These are phyloP conservation scores for Poecile atricapillus DNA, from an alignment of 2,113 vertebrate species.

Conservation along the genomic window DNA sequence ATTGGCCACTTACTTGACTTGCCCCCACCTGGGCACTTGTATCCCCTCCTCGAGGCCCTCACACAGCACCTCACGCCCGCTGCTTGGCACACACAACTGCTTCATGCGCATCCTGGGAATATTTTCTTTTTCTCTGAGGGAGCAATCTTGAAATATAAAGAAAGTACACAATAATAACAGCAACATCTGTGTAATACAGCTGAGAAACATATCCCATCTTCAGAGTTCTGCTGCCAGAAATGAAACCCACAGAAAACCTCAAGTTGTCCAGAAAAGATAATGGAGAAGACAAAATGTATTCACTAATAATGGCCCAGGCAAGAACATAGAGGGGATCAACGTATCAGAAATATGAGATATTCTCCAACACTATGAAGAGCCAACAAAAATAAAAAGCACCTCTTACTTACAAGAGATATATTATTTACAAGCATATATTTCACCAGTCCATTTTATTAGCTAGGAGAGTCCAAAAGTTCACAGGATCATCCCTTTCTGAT, in stretches of 20 bases:
- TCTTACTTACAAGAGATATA: neutral
- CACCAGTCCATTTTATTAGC: neutral
- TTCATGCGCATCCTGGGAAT: accelerated
- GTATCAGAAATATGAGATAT: neutral
- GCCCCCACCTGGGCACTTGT: accelerated
- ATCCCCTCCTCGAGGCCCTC: accelerated
- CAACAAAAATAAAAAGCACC: neutral
- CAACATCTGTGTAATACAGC: neutral
- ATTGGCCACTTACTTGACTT: neutral
- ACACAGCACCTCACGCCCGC: accelerated
- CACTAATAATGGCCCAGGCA: neutral
- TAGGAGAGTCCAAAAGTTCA: neutral
- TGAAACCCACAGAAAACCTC: neutral
- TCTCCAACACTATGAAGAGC: neutral
- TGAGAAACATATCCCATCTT: neutral
- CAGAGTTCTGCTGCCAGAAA: neutral
- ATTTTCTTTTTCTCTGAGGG: neutral
- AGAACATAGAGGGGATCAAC: neutral
- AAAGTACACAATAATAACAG: neutral
- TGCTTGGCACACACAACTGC: accelerated
- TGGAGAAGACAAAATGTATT: accelerated
- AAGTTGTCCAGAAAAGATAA: neutral
- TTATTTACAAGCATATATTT: neutral
- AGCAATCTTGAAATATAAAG: neutral
- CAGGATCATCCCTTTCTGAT: neutral